Conservation (phyloP, 2,888 invertebrate genomes). For the Drosophila lutescens region DNA sequence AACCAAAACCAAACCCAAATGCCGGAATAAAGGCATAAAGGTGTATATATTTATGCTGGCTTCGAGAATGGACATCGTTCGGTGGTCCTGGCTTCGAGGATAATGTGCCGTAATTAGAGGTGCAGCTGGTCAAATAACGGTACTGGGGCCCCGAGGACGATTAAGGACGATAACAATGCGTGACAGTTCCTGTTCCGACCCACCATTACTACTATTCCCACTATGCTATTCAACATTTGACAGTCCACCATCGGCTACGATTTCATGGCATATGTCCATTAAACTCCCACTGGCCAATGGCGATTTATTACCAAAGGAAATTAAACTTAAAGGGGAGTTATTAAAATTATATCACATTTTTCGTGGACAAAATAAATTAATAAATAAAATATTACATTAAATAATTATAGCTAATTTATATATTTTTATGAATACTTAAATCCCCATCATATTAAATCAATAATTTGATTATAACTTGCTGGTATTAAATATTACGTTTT, state of each 20-base stretch:
- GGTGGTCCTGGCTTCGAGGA: slow-evolving; percentile 6
- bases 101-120: slow-evolving; percentile 39
- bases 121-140: slow-evolving; percentile 30
- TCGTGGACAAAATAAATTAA: too few relatives aligned
- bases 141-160: background rate
- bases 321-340: too few relatives aligned
- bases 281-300: background rate
- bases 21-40: slow-evolving; percentile 9
- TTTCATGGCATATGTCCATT: slow-evolving; percentile 9
- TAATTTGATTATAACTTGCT: too few relatives aligned
- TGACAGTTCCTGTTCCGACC: slow-evolving; percentile 13
- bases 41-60: slow-evolving; percentile 18
- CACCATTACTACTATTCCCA: too few relatives aligned
- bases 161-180: slow-evolving; percentile 20
- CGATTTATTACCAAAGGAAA: too few relatives aligned
- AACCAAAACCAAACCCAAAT: slow-evolving; percentile 1
- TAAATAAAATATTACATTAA: too few relatives aligned
- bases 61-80: slow-evolving; percentile 6
- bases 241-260: background rate
- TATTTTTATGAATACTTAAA: too few relatives aligned
- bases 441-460: too few relatives aligned
- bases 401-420: too few relatives aligned
- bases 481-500: too few relatives aligned
- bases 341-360: too few relatives aligned
- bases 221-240: background rate